These are phyloP conservation scores for Sinelater perroti DNA, from an alignment of 2,888 invertebrate genomes.

Conservation along the genomic window DNA sequence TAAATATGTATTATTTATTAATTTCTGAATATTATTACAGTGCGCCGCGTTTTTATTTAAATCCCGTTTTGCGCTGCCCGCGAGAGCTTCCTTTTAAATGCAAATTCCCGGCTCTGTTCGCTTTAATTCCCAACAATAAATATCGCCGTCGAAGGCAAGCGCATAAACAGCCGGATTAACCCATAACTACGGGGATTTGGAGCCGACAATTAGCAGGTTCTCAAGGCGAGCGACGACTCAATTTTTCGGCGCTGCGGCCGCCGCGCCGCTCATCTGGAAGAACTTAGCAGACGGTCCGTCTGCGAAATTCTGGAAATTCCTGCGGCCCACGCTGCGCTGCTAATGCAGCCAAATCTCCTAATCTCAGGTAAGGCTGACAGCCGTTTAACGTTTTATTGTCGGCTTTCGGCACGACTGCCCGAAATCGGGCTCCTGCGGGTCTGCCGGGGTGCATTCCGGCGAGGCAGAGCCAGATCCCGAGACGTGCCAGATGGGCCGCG, in stretches of 20 bases:
- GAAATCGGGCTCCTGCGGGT: conserved; percentile 30
- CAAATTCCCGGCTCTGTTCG: conserved; percentile 13
- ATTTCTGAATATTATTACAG: conserved; percentile 5
- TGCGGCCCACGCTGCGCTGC: conserved; percentile 24
- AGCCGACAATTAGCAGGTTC: conserved; percentile 13
- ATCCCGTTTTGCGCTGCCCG: conserved; percentile 7
- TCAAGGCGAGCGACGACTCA: conserved; percentile 13
- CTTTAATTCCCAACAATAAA: conserved; percentile 23
- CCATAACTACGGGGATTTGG: conserved; percentile 11
- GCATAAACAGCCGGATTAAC: conserved; percentile 22
- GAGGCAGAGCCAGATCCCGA: no score
- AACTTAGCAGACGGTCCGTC: conserved; percentile 27
- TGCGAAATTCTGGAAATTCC: conserved; percentile 30
- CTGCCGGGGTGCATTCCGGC: conserved; percentile 20
- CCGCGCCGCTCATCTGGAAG: conserved; percentile 28
- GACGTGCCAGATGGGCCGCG: no score
- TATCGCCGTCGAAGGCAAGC: neutral
- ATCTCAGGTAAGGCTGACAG: conserved; percentile 26
- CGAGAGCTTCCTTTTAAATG: conserved; percentile 24
- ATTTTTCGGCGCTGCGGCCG: conserved; percentile 16
- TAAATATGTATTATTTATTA: conserved; percentile 24
- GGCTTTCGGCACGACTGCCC: conserved; percentile 23
- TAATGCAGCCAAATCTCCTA: conserved; percentile 31
- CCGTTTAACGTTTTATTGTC: conserved; percentile 24
- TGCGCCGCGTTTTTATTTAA: conserved; percentile 3